phyloP scores from a whole-genome alignment of 2,797 vertebrate species.

The Thripadectes ignobilis region DNA sequence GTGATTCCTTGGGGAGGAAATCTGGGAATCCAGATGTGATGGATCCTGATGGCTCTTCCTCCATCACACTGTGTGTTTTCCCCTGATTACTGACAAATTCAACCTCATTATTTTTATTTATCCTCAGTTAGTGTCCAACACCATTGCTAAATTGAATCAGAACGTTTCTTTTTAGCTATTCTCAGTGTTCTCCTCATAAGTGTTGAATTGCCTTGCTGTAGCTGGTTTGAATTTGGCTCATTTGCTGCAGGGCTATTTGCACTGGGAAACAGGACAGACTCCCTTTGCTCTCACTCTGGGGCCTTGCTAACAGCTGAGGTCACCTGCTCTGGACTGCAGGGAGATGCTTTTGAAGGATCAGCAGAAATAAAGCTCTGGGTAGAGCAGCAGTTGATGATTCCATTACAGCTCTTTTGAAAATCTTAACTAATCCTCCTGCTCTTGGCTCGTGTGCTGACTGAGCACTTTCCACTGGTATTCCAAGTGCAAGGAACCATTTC shows the following conservation, averaged over 20 bases:
- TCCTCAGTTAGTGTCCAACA: background rate
- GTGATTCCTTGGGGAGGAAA: background rate
- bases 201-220: background rate
- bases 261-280: background rate
- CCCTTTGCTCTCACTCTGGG: background rate
- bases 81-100: background rate
- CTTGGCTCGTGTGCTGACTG: slow-evolving; percentile 3
- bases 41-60: background rate
- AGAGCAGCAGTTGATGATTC: background rate
- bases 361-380: background rate
- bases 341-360: background rate
- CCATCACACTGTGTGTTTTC: background rate
- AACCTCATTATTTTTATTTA: background rate
- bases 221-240: background rate
- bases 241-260: background rate
- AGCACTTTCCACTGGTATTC: background rate
- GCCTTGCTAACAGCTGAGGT: background rate
- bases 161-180: background rate
- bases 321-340: background rate
- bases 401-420: background rate
- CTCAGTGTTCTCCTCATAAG: background rate
- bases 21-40: background rate
- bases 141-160: background rate
- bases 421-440: background rate
- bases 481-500: background rate